phyloP scores from a whole-genome alignment of 1,140 invertebrate species.

The Bombyx mori region ASM3026992v2 NC_085120.1:1302001-1302500 shows the following conservation, averaged over 20 bases:
- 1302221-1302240: too few relatives aligned
- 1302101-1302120: too few relatives aligned
- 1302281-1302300: conserved; percentile 11
- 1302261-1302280: conserved; percentile 10
- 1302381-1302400: conserved; percentile 19
- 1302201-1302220: too few relatives aligned
- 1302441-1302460: neutral
- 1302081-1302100: too few relatives aligned
- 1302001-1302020: too few relatives aligned
- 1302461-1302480: conserved; percentile 1
- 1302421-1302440: conserved; percentile 5
- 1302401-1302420: conserved; percentile 21
- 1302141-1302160: too few relatives aligned
- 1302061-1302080: too few relatives aligned
- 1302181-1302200: too few relatives aligned
- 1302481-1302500: neutral
- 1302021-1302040: too few relatives aligned
- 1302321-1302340: conserved; percentile 18
- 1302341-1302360: conserved; percentile 20
- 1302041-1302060: too few relatives aligned
- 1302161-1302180: too few relatives aligned
- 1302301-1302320: conserved; percentile 19
- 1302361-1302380: conserved; percentile 14
- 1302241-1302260: neutral
- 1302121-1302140: too few relatives aligned